A percentile compares a stretch with the other conserved stretches of the same genome.
phyloP scores from a whole-genome alignment of 2,888 invertebrate species.

The Camptogramma bilineatum region DNA sequence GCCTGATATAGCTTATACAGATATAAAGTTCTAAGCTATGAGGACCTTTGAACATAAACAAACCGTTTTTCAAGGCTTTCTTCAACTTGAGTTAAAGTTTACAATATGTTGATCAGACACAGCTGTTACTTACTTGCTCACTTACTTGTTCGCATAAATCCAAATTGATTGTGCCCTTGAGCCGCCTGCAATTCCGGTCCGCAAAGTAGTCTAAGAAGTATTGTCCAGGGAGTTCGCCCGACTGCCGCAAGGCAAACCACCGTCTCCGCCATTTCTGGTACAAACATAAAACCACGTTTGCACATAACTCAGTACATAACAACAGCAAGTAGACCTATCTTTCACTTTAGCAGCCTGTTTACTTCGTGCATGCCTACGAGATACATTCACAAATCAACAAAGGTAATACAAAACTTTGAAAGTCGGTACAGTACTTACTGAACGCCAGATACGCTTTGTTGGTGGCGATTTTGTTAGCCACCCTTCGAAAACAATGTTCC shows the following conservation, averaged over 20 bases:
- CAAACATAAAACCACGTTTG: conserved; percentile 42
- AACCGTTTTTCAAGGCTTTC: background rate
- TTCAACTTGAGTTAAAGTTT: background rate
- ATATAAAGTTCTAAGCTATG: background rate
- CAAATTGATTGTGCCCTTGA: conserved; percentile 96
- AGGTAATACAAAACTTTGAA: conserved; percentile 53
- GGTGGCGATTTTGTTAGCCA: conserved; percentile 99
- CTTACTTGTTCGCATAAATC: conserved; percentile 97
- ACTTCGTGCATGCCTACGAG: conserved; percentile 26
- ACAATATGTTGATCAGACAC: conserved; percentile 17
- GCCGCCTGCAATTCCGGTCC: conserved; percentile 92
- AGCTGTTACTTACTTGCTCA: conserved; percentile 90
- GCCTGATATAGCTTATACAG: background rate
- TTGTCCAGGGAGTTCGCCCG: conserved; percentile 96
- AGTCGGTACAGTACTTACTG: conserved; percentile 88
- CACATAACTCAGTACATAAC: background rate
- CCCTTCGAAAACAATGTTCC: conserved; percentile 94
- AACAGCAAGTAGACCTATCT: background rate
- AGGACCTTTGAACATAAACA: background rate
- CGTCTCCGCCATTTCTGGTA: conserved; percentile 96
- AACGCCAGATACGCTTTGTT: conserved; percentile 95
- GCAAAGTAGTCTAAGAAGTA: conserved; percentile 97
- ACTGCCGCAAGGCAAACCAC: conserved; percentile 96
- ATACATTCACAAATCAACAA: conserved; percentile 66
- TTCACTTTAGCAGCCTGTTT: background rate